Conservation (phyloP, 2,797 vertebrate genomes). For the Allobates femoralis region DNA sequence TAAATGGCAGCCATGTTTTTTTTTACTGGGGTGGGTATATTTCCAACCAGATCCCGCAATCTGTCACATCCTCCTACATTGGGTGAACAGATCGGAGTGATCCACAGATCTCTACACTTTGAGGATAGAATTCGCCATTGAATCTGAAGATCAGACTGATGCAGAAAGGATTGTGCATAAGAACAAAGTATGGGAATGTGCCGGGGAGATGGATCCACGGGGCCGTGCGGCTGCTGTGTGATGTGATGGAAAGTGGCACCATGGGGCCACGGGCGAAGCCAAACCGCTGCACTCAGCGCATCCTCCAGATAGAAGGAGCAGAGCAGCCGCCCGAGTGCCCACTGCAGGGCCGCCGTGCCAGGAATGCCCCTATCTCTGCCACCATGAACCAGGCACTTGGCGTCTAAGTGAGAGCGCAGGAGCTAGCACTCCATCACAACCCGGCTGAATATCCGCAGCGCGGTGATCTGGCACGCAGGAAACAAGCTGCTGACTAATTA, state of each 20-base stretch:
- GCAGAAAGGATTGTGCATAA: too few species aligned
- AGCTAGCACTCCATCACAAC: slow-evolving; percentile 29
- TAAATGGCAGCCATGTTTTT: not conserved
- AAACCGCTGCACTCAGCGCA: slow-evolving; percentile 24
- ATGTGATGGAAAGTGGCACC: slow-evolving; percentile 21
- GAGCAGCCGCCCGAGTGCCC: not conserved
- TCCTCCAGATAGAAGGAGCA: not conserved
- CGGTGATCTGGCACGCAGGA: slow-evolving; percentile 29
- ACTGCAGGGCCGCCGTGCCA: not conserved
- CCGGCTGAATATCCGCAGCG: not conserved
- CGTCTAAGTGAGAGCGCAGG: slow-evolving; percentile 6
- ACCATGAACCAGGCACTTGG: slow-evolving; percentile 1
- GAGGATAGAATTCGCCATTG: too few species aligned
- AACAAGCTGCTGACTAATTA: slow-evolving; percentile 45
- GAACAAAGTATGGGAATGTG: not conserved
- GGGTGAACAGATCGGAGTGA: too few species aligned
- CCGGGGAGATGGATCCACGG: not conserved
- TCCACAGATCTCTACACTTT: too few species aligned
- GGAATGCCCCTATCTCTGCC: slow-evolving; percentile 6
- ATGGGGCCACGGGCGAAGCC: not conserved
- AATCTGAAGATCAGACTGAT: too few species aligned
- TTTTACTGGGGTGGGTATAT: too few species aligned
- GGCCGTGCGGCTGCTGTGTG: not conserved
- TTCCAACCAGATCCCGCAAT: too few species aligned
- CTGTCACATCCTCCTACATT: too few species aligned